These are phyloP conservation scores for Bubo scandiacus DNA, from an alignment of 2,113 vertebrate species.

Conservation along the genomic window DNA sequence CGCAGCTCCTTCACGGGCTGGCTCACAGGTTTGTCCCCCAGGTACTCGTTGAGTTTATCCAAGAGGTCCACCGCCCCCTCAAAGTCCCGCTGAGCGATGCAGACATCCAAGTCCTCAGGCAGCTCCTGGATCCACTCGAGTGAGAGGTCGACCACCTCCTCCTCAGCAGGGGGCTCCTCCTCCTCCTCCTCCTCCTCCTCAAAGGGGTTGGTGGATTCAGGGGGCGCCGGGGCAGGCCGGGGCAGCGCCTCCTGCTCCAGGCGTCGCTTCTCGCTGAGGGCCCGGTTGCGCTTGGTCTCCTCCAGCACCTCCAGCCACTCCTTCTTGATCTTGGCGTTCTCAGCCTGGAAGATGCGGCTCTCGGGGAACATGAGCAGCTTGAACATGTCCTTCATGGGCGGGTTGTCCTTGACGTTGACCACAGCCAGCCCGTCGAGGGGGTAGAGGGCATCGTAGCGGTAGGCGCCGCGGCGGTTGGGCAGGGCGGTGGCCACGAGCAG, in stretches of 20 bases:
- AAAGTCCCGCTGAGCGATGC: conserved; percentile 96
- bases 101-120: conserved; percentile 94
- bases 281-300: conserved; percentile 91
- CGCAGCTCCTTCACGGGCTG: conserved; percentile 87
- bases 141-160: conserved; percentile 85
- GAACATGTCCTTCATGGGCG: conserved; percentile 99
- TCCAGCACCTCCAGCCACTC: conserved; percentile 98
- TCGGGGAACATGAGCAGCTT: conserved; percentile 98
- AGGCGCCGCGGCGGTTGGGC: conserved; percentile 87
- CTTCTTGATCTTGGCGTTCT: conserved; percentile 98
- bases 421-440: conserved; percentile 92
- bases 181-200: conserved; percentile 73
- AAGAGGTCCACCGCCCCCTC: conserved; percentile 95
- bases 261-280: conserved; percentile 82
- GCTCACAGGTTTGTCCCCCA: conserved; percentile 84
- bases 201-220: conserved; percentile 85
- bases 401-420: conserved; percentile 97
- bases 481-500: conserved; percentile 91
- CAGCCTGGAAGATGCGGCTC: conserved; percentile 95
- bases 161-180: conserved; percentile 56
- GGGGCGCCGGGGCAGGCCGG: conserved; percentile 43
- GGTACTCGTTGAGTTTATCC: conserved; percentile 90
- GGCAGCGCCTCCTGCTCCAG: conserved; percentile 83
- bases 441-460: conserved; percentile 92
- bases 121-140: conserved; percentile 97